Evolutionary conservation across 2,113 vertebrate genomes (phyloP), one percentile per base, ranked within the genome.

Genomic region (Notiomystis cincta): DNA sequence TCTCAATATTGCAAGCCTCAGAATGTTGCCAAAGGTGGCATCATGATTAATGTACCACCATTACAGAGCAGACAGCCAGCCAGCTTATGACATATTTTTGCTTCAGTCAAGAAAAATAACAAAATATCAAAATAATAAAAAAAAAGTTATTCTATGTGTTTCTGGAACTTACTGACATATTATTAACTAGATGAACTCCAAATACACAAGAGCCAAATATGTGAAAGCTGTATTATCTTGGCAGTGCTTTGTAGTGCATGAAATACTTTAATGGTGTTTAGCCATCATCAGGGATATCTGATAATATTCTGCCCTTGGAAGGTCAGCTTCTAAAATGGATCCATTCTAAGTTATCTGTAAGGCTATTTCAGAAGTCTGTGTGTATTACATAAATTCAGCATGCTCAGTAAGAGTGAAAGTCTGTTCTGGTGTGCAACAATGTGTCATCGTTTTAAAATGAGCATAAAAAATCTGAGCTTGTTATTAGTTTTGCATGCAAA

Each of bases 21-120:
- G 40, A 93, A 60, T 57, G 40, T 78, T 91, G 89, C 75, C 0
- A 0, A 56, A 75, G 57, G 65, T 48, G 10, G 69, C 91, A 75
- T 92, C 61, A 12, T 96, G 93, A 97, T 97, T 94, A 93, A 96
- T 81, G 71, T 40, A 42, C 87, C 62, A 38, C 53, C 72, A 24
- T 50, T 95, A 82, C 37, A 88, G 70, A 87, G 44, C 71, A 95
- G 88, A 21, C 93, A 97, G 87, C 48, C 73, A 75, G 60, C 54
- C 66, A 93, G 66, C 13, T 77, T 92, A 33, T 66, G 67, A 83
- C 47, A 87, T 53, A 31, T 40, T 92, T 89, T 89, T 93, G 37
- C 45, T 91, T 86, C 56, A 57, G 81, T 73, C 83, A 82, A 84
- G 92, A 93, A 90, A 84, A 91, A 84, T 56, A 83, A 33, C 54